Evolutionary conservation across 1,140 invertebrate species (phyloP).

Genomic region (Drosophila auraria): DNA sequence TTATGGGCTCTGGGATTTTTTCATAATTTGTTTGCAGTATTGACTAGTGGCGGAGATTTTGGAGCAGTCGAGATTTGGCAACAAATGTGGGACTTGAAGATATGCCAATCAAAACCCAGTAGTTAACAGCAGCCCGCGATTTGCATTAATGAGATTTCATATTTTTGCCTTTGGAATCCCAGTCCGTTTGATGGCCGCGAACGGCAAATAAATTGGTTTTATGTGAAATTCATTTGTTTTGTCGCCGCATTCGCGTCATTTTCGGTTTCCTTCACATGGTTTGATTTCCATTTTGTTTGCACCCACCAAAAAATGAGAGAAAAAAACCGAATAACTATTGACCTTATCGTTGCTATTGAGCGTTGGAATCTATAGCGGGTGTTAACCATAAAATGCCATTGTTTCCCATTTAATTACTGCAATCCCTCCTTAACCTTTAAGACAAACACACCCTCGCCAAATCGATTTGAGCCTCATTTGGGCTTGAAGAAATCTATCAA

Average conservation of each 20-base stretch:
- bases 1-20: constrained; percentile 14
- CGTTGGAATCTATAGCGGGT: constrained; percentile 43
- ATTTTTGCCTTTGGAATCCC: constrained; percentile 29
- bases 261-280: constrained; percentile 58
- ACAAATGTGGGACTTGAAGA: constrained; percentile 42
- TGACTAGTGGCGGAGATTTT: constrained; percentile 59
- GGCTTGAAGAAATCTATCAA: constrained; percentile 32
- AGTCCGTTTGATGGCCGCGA: constrained; percentile 22
- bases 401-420: constrained; percentile 41
- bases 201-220: constrained; percentile 47
- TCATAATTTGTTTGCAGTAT: constrained; percentile 28
- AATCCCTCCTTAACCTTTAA: constrained; percentile 42
- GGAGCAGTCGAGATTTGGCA: constrained; percentile 62
- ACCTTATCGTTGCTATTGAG: constrained; percentile 65
- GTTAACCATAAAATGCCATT: constrained; percentile 49
- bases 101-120: constrained; percentile 64
- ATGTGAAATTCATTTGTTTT: constrained; percentile 52
- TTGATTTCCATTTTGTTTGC: constrained; percentile 53
- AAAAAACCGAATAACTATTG: constrained; percentile 52
- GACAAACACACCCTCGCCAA: constrained; percentile 25
- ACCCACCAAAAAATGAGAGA: constrained; percentile 27
- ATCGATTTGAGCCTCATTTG: constrained; percentile 30
- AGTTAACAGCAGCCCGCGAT: constrained; percentile 37
- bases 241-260: background rate
- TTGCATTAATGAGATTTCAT: constrained; percentile 57